Percentiles rank a stretch among this genome's conserved stretches.
phyloP scores from a whole-genome alignment of 2,113 vertebrate species.

The Columba livia region DNA sequence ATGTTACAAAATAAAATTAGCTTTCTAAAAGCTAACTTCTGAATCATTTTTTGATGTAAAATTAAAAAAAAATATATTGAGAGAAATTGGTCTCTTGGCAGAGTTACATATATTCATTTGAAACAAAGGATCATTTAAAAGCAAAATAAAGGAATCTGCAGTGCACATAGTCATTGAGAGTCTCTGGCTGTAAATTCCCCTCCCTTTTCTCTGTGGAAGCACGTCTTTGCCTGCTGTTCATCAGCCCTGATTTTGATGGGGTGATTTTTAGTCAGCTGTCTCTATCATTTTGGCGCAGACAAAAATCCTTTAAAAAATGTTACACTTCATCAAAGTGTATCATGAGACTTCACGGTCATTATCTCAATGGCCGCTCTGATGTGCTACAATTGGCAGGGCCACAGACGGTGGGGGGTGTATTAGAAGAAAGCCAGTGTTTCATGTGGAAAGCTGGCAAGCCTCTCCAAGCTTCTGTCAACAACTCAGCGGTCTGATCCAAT shows the following conservation, averaged over 20 bases:
- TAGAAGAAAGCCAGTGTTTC: constrained; percentile 84
- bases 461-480: constrained; percentile 87
- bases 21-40: not conserved
- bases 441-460: constrained; percentile 82
- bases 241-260: constrained; percentile 82
- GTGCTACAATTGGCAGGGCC: constrained; percentile 84
- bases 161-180: constrained; percentile 41
- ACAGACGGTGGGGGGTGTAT: constrained; percentile 81
- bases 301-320: constrained; percentile 86
- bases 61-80: constrained; percentile 6
- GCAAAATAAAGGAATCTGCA: constrained; percentile 35
- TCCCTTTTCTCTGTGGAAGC: constrained; percentile 72
- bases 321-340: constrained; percentile 89
- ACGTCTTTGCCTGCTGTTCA: constrained; percentile 78
- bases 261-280: constrained; percentile 83
- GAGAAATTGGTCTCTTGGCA: constrained; percentile 45
- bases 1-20: not conserved
- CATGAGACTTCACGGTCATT: constrained; percentile 86
- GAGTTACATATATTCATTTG: constrained; percentile 51
- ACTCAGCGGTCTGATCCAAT: constrained; percentile 80
- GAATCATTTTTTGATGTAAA: constrained; percentile 17
- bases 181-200: constrained; percentile 63
- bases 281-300: constrained; percentile 83
- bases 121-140: constrained; percentile 68
- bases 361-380: constrained; percentile 86